Base-by-base conservation (phyloP, 2,888 invertebrate species). In the Erpobdella octoculata region DNA sequence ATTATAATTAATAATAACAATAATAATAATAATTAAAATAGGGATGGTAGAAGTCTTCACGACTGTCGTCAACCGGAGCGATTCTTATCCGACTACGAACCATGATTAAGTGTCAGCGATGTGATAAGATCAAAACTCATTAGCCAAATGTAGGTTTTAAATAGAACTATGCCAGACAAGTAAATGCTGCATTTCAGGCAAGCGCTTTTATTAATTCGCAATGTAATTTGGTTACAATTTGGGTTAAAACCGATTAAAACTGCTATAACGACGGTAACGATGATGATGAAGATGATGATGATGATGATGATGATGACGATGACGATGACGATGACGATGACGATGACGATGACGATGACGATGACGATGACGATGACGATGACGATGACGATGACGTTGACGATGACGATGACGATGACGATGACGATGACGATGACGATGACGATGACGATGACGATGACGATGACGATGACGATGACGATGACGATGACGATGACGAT, bases 251-350 rank as follows among this genome's bases (percentile, higher is more conserved):
- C 35, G 65, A 65, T 65, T 25, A 65, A 35, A 36, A 65, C 35
- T 25, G 25, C 35, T 25, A 33, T 65, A 36, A 65, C 35, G 65
- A 65, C 35, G 35, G 25, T 65, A 36, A 65, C 25, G 65, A 65
- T 65, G 65, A 65, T 65, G 65, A 65, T 65, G 65, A 65, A 35
- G 65, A 65, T 65, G 65, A 65, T 65, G 65, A 65, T 65, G 65
- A 65, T 65, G 65, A 65, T 65, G 65, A 65, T 65, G 65, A 65
- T 65, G 65, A 65, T 65, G 65, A 65, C 35, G 65, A 36, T 65
- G 65, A 36, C 35, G 65, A 36, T 65, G 65, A 12, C n/a, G n/a
- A n/a, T n/a, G n/a, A n/a, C 31, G 62, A 62, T 62, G 62, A 62
- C 31, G 62, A 62, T 62, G 62, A 62, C 31, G 62, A 62, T 62